A percentile compares a stretch with the other conserved stretches of the same genome.
Evolutionary conservation across 2,888 invertebrate species (phyloP).

Genomic region (Drosophila birchii): DNA sequence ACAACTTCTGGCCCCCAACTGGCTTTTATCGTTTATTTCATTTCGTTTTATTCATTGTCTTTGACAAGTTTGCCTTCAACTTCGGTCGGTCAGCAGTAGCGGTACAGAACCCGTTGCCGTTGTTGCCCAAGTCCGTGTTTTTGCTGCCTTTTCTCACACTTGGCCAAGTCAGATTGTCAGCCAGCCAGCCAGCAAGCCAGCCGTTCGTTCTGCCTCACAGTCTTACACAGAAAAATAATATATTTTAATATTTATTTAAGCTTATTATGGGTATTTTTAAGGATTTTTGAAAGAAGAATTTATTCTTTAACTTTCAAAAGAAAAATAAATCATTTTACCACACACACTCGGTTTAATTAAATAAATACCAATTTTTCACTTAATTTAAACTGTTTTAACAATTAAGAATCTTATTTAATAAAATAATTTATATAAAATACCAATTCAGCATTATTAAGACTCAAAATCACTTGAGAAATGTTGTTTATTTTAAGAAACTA

Average conservation of each 20-base stretch:
- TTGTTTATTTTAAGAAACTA: neutral
- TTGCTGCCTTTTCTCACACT: conserved; percentile 46
- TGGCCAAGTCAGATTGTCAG: neutral
- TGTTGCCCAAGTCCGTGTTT: conserved; percentile 45
- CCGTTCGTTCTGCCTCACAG: conserved; percentile 5
- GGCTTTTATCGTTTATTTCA: conserved; percentile 24
- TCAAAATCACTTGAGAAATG: neutral
- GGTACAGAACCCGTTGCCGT: conserved; percentile 65
- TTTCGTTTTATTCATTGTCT: conserved; percentile 66
- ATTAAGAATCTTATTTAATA: no score
- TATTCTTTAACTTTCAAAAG: no score
- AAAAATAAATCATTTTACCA: neutral
- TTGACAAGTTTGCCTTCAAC: conserved; percentile 80
- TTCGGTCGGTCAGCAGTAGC: conserved; percentile 65
- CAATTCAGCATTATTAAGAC: neutral
- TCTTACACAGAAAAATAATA: conserved; percentile 23
- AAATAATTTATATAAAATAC: neutral
- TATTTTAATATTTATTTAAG: neutral
- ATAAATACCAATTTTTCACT: neutral
- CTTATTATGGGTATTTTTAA: neutral
- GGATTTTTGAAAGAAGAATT: neutral
- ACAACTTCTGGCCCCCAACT: conserved; percentile 15
- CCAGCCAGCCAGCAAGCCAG: neutral
- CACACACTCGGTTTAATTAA: neutral
- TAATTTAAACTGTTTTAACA: neutral